These are phyloP conservation scores for Brachionus sp. DNA, from an alignment of 1,140 invertebrate genomes.

Conservation along the genomic window DNA sequence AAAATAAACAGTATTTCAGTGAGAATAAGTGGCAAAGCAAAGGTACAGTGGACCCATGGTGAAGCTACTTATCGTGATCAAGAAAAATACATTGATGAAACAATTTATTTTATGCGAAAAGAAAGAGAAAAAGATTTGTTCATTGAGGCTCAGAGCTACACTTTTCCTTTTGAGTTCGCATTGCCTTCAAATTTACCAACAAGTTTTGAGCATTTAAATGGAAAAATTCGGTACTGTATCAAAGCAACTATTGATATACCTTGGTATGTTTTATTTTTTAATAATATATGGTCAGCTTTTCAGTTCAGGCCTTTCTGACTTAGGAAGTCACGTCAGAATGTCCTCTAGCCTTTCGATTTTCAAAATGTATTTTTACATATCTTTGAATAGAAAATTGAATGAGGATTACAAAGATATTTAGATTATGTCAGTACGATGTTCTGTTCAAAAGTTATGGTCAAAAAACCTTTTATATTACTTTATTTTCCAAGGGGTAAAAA, in stretches of 20 bases:
- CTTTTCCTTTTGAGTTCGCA: constrained; percentile 61
- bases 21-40: neutral
- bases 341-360: no score
- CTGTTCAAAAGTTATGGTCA: no score
- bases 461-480: no score
- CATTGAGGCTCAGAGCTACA: constrained; percentile 52
- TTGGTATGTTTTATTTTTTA: no score
- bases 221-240: constrained; percentile 60
- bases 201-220: constrained; percentile 60
- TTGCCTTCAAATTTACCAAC: constrained; percentile 61
- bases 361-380: no score
- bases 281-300: no score
- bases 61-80: neutral
- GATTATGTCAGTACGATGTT: no score
- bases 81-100: constrained; percentile 26
- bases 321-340: no score
- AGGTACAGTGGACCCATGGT: constrained; percentile 23
- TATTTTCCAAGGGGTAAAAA: no score
- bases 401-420: no score
- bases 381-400: no score
- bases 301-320: no score
- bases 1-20: constrained; percentile 19
- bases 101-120: constrained; percentile 12
- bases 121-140: neutral
- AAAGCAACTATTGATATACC: constrained; percentile 59